These are phyloP conservation scores for Porites divaricata DNA, from an alignment of 92 coral and sea anemone genomes.

Conservation along the genomic window DNA sequence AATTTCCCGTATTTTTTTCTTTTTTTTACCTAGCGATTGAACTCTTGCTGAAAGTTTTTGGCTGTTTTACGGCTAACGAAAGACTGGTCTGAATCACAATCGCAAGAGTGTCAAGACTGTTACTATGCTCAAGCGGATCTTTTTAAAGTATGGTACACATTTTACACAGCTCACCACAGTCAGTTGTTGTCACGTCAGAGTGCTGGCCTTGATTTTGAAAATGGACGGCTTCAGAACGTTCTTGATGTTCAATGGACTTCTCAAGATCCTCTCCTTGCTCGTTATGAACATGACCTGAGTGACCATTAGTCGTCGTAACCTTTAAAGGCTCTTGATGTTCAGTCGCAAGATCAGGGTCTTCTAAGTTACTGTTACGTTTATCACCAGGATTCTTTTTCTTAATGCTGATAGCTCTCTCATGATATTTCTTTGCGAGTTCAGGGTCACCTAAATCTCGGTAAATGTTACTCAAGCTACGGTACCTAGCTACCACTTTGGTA, in stretches of 20 bases:
- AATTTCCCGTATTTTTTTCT: too few species aligned
- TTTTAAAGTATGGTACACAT: neutral
- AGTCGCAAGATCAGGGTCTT: neutral
- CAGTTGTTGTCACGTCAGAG: neutral
- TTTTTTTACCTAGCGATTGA: too few species aligned
- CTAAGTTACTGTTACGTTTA: neutral
- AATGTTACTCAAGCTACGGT: neutral
- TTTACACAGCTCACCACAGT: neutral
- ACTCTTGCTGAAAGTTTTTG: too few species aligned
- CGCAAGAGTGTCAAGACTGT: neutral
- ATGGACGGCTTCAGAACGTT: neutral
- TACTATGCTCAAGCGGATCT: constrained; percentile 14
- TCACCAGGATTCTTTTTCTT: neutral
- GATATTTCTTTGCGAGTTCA: neutral
- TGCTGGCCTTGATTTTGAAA: neutral
- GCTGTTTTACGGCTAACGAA: too few species aligned
- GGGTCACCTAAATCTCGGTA: neutral
- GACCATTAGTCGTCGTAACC: neutral
- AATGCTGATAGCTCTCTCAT: neutral
- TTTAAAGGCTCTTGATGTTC: neutral
- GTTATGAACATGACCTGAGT: neutral
- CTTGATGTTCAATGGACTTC: neutral
- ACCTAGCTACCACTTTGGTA: neutral
- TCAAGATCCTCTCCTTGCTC: neutral
- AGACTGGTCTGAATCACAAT: too few species aligned